Evolutionary conservation across 2,113 vertebrate species (phyloP), one percentile per base, ranked within the genome.

Genomic region (Mesocricetus auratus): DNA sequence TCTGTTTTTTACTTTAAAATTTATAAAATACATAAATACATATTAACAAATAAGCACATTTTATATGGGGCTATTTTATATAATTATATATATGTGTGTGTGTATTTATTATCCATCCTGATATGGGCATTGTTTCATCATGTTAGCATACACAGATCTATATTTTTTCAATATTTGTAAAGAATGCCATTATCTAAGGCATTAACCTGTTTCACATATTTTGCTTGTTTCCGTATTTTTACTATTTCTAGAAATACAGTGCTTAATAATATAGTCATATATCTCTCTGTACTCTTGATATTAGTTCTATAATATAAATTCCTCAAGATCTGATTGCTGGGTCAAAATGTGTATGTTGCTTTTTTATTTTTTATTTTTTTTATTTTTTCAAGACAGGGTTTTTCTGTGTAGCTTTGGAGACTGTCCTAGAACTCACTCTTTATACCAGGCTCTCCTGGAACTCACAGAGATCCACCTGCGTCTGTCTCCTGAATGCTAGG

Each of bases 291-390:
- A 79, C 2, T 89, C 56, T 81, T 95, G 71, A 6, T 94, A 74
- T 85, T 83, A 6, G 56, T 89, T 85, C 58, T 95, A 31, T 62
- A 88, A 86, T 50, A 50, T 39, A 89, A 75, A 94, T 64, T 86
- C 69, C 31, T 93, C 31, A 91, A 93, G 33, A 56, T 91, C 71
- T 89, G 69, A 79, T 33, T 66, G 17, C 29, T 97, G 36, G 26
- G 8, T 82, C 36, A 95, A 60, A 90, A 8, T 42, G 7, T 69
- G 69, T 86, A 62, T 47, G 15, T 42, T 90, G n/a, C n/a, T n/a
- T n/a, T n/a, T n/a, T n/a, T n/a, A n/a, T n/a, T n/a, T n/a, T n/a
- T n/a, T n/a, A n/a, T n/a, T n/a, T n/a, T n/a, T n/a, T n/a, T n/a
- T n/a, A n/a, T n/a, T n/a, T n/a, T n/a, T n/a, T n/a, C n/a, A n/a